These are phyloP conservation scores for Notarius lentiginosus DNA, from an alignment of 2,113 vertebrate genomes.

Conservation along the genomic window DNA sequence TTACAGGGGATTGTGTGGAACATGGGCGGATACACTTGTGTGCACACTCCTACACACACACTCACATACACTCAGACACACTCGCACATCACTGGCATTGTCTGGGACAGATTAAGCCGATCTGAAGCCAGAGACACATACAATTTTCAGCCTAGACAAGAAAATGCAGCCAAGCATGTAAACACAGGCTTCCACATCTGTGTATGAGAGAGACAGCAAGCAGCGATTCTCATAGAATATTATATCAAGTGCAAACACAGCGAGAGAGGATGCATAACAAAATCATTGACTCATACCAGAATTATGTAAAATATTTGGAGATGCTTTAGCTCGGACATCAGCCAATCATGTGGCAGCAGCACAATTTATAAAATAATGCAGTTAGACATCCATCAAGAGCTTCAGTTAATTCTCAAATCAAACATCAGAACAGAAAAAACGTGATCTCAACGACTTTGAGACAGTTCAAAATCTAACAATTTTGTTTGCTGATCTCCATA, in stretches of 20 bases:
- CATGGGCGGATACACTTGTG: not conserved
- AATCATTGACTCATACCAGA: too few species aligned
- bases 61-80: not conserved
- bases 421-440: too few species aligned
- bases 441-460: not conserved
- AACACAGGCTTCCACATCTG: slow-evolving; percentile 40
- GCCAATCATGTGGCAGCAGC: not conserved
- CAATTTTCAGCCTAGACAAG: slow-evolving; percentile 65
- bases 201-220: not conserved
- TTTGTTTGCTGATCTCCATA: not conserved
- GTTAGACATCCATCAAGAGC: too few species aligned
- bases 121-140: slow-evolving; percentile 66
- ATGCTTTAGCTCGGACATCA: too few species aligned
- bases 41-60: not conserved
- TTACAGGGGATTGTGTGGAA: slow-evolving; percentile 43
- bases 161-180: slow-evolving; percentile 45
- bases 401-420: too few species aligned
- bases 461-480: too few species aligned
- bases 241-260: not conserved
- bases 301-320: too few species aligned
- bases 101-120: slow-evolving; percentile 60
- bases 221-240: not conserved
- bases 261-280: not conserved
- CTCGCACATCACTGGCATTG: slow-evolving; percentile 52
- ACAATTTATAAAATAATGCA: not conserved